Percentiles rank a stretch among this genome's conserved stretches.
phyloP scores from a whole-genome alignment of 2,888 invertebrate species.

The Encarsia formosa region DNA sequence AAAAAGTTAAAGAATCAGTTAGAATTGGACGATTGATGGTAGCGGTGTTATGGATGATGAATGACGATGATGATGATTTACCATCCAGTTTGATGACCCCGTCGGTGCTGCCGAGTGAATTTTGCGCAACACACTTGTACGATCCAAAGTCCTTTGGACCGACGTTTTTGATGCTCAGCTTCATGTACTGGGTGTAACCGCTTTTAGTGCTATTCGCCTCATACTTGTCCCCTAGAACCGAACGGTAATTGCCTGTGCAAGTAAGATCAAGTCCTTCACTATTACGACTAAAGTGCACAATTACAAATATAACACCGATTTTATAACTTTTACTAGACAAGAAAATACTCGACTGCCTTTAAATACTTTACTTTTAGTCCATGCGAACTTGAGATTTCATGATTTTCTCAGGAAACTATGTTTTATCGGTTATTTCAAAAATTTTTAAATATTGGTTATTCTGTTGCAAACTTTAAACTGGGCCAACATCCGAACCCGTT shows the following conservation, averaged over 20 bases:
- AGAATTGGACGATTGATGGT: too few relatives aligned
- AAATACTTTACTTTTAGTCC: too few relatives aligned
- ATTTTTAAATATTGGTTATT: too few relatives aligned
- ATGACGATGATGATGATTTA: too few relatives aligned
- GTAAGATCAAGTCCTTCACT: slow-evolving; percentile 22
- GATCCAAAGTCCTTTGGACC: slow-evolving; percentile 78
- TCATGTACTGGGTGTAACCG: slow-evolving; percentile 87
- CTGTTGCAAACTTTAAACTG: too few relatives aligned
- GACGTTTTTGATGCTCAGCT: slow-evolving; percentile 80
- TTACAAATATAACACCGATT: slow-evolving; percentile 3
- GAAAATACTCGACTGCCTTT: too few relatives aligned
- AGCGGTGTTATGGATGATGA: too few relatives aligned
- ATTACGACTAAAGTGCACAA: slow-evolving; percentile 4
- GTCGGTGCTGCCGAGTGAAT: slow-evolving; percentile 85
- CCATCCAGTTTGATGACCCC: slow-evolving; percentile 86
- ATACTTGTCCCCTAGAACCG: slow-evolving; percentile 76
- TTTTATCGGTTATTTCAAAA: too few relatives aligned
- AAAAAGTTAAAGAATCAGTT: too few relatives aligned
- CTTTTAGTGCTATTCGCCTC: slow-evolving; percentile 78
- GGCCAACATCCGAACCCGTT: too few relatives aligned
- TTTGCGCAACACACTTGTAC: slow-evolving; percentile 88
- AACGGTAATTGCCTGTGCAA: slow-evolving; percentile 44
- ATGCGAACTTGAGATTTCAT: too few relatives aligned
- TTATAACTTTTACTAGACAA: slow-evolving; percentile 1
- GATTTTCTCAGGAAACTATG: too few relatives aligned